These are phyloP conservation scores for Leptinotarsa lineolata DNA, from an alignment of 1,140 invertebrate species.

Conservation along the genomic window DNA sequence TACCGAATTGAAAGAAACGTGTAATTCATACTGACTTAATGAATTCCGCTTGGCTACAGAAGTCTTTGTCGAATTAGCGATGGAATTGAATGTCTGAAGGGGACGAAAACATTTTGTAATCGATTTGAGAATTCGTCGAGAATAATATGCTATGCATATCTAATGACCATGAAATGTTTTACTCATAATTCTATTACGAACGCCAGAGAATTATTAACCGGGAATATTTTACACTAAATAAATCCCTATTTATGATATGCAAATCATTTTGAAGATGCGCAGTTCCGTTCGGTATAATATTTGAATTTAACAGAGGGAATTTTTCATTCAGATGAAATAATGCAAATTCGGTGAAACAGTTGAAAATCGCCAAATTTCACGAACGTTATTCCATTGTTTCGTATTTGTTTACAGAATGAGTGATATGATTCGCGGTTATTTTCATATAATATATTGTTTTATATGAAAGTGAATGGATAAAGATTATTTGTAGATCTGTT, in stretches of 20 bases:
- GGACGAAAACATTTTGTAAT: conserved; percentile 5
- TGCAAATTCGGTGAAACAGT: not conserved
- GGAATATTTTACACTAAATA: conserved; percentile 39
- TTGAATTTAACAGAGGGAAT: conserved; percentile 14
- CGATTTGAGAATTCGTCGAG: conserved; percentile 37
- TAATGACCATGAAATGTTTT: conserved; percentile 46
- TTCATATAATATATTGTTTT: no score
- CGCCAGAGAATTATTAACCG: conserved; percentile 30
- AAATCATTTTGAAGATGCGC: conserved; percentile 33
- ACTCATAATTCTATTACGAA: conserved; percentile 40
- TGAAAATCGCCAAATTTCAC: not conserved
- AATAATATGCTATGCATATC: conserved; percentile 46
- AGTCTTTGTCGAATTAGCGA: not conserved
- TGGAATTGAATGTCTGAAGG: not conserved
- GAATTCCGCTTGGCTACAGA: not conserved
- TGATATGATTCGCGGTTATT: no score
- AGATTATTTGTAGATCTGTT: no score
- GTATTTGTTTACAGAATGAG: no score
- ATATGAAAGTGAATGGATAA: no score
- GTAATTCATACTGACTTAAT: not conserved
- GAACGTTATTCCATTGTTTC: not conserved
- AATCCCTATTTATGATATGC: conserved; percentile 38
- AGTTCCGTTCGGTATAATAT: conserved; percentile 6
- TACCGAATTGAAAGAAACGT: no score
- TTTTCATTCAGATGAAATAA: conserved; percentile 4